Evolutionary conservation across 2,888 invertebrate genomes (phyloP), one percentile per base, ranked within the genome.

Genomic region (Drosophila birchii): DNA sequence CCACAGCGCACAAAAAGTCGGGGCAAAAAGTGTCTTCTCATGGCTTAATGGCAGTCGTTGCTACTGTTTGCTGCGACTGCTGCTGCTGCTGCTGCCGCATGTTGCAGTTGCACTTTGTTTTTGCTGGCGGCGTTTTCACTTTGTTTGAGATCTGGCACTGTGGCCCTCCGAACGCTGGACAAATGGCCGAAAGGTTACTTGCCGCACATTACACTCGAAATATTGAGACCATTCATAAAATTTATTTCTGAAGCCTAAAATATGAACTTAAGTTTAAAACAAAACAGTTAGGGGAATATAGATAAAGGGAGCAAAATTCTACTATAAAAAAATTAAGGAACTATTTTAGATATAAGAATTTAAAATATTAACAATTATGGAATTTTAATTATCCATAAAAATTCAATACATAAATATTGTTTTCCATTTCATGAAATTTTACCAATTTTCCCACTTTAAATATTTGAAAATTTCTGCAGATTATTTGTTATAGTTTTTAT

Each of bases 31-130:
- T 80, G 86, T 87, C 84, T 85, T 85, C 86, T 88, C 85, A 85
- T 84, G 84, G 88, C 84, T 76, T 85, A 88, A 88, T 85, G 81
- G 79, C 79, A 64, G 83, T 49, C 43, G 59, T 79, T 88, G 84
- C 86, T 86, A 86, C 88, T 86, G 86, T 88, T 87, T 76, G 80
- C 67, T 47, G 45, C 23, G n/a, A 23, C 43, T 49, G 43, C 36
- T 29, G 51, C 16, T 26, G 47, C 18, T 18, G 34, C 34, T 34
- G 20, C 32, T 43, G 49, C 32, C 58, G 44, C 29, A 58, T 44
- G 78, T 54, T 23, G 71, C 20, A 41, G 34, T 44, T 73, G 53
- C 47, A 60, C 41, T 54, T 44, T 43, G 71, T 72, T 67, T 59
- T 61, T 78, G 72, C 61, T 81, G 79, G 64, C 73, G 77, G 68